Percentiles rank a stretch among this genome's conserved stretches.
phyloP scores from a whole-genome alignment of 2,113 vertebrate genomes.

The Glaucidium brasilianum region DNA sequence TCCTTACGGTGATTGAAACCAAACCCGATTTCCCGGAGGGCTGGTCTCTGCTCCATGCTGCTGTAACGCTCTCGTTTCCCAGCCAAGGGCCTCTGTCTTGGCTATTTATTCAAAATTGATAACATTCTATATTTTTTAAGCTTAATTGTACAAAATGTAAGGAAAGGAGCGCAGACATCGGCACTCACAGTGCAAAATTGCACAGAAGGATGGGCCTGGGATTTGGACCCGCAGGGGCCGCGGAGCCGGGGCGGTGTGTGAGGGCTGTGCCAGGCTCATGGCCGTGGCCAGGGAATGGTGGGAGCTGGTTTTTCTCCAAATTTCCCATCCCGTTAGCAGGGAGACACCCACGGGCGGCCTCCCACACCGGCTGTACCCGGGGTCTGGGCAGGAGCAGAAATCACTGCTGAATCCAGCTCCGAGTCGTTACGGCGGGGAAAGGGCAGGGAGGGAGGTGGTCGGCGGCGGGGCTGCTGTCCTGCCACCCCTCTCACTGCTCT shows the following conservation, averaged over 20 bases:
- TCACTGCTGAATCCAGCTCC: neutral
- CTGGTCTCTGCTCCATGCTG: neutral
- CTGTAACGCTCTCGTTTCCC: neutral
- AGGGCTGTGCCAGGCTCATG: too few species aligned
- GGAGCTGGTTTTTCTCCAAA: neutral
- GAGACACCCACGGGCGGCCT: neutral
- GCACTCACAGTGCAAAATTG: neutral
- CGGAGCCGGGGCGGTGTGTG: rapidly evolving
- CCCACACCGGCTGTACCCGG: neutral
- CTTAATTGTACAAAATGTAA: neutral
- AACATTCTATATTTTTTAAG: neutral
- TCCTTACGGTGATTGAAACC: neutral
- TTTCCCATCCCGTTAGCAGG: rapidly evolving
- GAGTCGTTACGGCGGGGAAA: neutral
- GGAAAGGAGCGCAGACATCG: neutral
- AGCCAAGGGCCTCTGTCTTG: neutral
- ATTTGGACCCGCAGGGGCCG: neutral
- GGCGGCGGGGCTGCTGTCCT: too few species aligned
- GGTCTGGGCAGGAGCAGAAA: neutral
- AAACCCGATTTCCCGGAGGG: neutral
- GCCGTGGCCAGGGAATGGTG: neutral
- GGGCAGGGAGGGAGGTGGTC: neutral
- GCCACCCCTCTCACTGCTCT: neutral
- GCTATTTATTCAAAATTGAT: neutral
- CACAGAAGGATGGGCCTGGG: rapidly evolving